phyloP scores from a whole-genome alignment of 2,888 invertebrate genomes.

The Beris chalybata region DNA sequence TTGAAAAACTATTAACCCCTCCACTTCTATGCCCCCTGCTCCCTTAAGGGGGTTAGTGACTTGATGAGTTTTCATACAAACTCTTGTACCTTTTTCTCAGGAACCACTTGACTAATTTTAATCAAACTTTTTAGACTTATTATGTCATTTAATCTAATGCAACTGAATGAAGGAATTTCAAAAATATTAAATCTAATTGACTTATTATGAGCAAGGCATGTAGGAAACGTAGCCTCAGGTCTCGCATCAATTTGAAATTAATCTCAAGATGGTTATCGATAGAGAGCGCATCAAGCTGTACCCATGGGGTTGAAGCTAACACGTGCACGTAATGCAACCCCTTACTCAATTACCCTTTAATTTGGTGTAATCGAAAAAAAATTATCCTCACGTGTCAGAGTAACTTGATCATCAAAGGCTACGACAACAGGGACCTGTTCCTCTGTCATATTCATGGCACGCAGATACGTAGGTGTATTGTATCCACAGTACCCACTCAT shows the following conservation, averaged over 20 bases:
- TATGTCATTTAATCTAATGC: no score
- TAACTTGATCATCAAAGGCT: conserved; percentile 40
- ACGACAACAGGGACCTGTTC: conserved; percentile 12
- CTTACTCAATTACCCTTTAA: conserved; percentile 41
- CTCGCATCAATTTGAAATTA: conserved; percentile 30
- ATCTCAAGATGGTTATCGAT: conserved; percentile 20
- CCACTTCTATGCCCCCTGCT: no score
- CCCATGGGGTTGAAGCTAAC: conserved; percentile 12
- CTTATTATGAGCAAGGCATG: no score
- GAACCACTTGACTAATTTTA: no score
- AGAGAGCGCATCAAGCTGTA: no score
- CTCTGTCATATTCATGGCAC: neutral
- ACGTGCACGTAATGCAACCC: conserved; percentile 39
- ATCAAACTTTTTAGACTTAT: no score
- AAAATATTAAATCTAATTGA: no score
- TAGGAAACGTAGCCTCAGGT: neutral
- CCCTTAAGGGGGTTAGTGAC: no score
- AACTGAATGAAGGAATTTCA: no score
- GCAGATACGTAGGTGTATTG: neutral
- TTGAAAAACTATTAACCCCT: no score
- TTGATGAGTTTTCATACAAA: no score
- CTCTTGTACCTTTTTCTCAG: no score
- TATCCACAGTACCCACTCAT: neutral
- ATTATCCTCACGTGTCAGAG: conserved; percentile 40
- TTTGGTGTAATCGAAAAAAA: conserved; percentile 39